Conservation (phyloP, 2,113 vertebrate species). For the Rana temporaria region DNA sequence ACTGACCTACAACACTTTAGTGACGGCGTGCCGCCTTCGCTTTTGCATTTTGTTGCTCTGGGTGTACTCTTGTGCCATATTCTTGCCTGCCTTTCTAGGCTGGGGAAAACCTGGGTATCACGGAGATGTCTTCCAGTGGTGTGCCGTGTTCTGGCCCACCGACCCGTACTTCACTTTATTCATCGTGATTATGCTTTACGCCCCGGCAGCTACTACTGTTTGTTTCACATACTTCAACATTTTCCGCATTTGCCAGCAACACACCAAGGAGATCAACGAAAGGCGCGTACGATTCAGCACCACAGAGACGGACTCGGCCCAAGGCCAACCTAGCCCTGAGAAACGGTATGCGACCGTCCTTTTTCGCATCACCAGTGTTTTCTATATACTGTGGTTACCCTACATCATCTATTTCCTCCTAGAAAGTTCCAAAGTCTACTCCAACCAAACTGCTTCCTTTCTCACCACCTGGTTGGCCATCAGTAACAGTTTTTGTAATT, state of each 20-base stretch:
- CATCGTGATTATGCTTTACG: constrained; percentile 90
- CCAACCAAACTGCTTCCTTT: constrained; percentile 86
- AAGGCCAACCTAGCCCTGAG: constrained; percentile 83
- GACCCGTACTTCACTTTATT: constrained; percentile 89
- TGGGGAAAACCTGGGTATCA: constrained; percentile 99
- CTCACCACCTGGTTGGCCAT: constrained; percentile 98
- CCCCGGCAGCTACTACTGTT: constrained; percentile 89
- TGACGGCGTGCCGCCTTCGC: constrained; percentile 91
- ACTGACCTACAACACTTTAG: constrained; percentile 88
- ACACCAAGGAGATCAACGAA: constrained; percentile 94
- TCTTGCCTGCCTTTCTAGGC: constrained; percentile 84
- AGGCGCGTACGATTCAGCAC: constrained; percentile 90
- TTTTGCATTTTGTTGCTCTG: constrained; percentile 92
- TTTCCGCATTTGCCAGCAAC: constrained; percentile 97
- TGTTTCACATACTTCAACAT: constrained; percentile 98
- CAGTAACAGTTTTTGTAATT: constrained; percentile 99
- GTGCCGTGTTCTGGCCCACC: constrained; percentile 87
- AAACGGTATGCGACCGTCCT: constrained; percentile 95
- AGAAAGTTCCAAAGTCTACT: constrained; percentile 90
- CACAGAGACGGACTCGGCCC: constrained; percentile 75
- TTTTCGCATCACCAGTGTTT: constrained; percentile 96
- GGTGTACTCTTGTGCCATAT: constrained; percentile 92
- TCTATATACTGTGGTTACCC: constrained; percentile 96
- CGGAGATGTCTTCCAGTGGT: constrained; percentile 93
- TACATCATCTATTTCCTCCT: constrained; percentile 97